phyloP scores from a whole-genome alignment of 2,888 invertebrate genomes.

The Hirtodrosophila histrioides region DNA sequence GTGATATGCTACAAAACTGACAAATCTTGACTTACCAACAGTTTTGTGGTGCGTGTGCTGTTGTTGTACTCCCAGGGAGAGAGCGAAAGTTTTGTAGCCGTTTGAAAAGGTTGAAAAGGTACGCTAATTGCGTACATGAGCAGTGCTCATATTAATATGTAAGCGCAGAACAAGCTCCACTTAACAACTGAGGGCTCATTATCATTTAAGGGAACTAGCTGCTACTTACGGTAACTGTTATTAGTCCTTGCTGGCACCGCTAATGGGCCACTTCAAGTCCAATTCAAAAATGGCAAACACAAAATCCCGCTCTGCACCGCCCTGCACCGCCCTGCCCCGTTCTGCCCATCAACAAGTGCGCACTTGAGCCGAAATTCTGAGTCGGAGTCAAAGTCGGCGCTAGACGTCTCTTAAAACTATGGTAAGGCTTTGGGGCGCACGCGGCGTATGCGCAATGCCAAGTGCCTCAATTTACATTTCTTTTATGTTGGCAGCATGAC shows the following conservation, averaged over 20 bases:
- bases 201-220: constrained; percentile 36
- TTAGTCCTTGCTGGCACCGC: constrained; percentile 30
- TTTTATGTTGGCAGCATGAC: constrained; percentile 33
- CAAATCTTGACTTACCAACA: too few species aligned
- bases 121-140: too few species aligned
- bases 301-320: background rate
- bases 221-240: constrained; percentile 41
- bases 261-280: constrained; percentile 40
- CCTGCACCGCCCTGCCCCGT: too few species aligned
- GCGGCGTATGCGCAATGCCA: constrained; percentile 56
- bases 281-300: constrained; percentile 16
- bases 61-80: too few species aligned
- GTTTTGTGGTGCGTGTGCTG: too few species aligned
- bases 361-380: too few species aligned
- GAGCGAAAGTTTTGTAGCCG: too few species aligned
- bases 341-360: too few species aligned
- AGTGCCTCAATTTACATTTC: constrained; percentile 52
- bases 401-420: constrained; percentile 47
- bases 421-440: constrained; percentile 28
- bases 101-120: too few species aligned
- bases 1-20: too few species aligned
- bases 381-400: constrained; percentile 18
- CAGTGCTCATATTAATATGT: too few species aligned
- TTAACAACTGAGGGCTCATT: background rate
- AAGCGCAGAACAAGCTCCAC: too few species aligned